Conservation (phyloP, 2,113 vertebrate genomes). For the Psittacula cyanocephala region DNA sequence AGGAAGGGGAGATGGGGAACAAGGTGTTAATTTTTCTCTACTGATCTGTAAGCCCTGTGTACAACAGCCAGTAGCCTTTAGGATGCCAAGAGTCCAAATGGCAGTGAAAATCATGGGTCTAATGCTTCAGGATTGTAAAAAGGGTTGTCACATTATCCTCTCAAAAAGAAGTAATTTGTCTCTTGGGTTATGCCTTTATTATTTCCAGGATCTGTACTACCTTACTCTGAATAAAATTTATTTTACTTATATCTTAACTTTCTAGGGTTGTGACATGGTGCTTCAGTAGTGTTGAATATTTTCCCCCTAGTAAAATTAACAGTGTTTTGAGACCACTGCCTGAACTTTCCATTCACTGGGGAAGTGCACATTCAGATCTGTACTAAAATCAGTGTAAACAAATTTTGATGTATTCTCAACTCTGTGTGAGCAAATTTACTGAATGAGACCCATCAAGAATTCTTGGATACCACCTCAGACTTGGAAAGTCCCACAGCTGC, state of each 20-base stretch:
- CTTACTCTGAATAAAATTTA: not conserved
- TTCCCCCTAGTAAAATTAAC: not conserved
- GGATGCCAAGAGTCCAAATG: not conserved
- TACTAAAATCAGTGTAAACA: not conserved
- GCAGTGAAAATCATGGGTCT: not conserved
- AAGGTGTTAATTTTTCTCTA: not conserved
- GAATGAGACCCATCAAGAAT: not conserved
- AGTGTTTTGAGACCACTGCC: not conserved
- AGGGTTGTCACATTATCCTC: not conserved
- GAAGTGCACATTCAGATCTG: not conserved
- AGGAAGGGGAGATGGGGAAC: rapidly evolving
- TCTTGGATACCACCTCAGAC: not conserved
- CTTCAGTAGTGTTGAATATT: not conserved
- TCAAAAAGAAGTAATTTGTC: not conserved
- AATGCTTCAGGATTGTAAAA: not conserved
- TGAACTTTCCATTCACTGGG: not conserved
- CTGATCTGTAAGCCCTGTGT: not conserved
- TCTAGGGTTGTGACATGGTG: not conserved
- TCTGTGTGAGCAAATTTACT: not conserved
- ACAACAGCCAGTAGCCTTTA: not conserved
- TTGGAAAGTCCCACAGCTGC: not conserved
- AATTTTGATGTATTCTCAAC: not conserved
- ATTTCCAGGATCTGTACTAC: not conserved
- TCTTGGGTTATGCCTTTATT: not conserved
- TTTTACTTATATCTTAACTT: not conserved